Base-by-base conservation (phyloP, 2,888 invertebrate genomes). In the Ochlodes sylvanus region DNA sequence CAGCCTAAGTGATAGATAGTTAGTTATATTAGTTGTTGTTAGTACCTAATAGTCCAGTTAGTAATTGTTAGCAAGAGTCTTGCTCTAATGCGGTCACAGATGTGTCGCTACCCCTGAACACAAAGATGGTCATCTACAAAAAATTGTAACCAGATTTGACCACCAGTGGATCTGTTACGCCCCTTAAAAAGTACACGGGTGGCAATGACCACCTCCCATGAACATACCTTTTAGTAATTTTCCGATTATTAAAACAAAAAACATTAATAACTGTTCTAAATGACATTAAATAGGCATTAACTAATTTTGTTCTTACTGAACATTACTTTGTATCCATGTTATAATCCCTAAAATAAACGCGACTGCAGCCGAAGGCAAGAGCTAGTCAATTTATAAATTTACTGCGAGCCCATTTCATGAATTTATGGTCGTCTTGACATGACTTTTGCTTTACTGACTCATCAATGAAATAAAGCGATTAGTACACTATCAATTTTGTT, bases 391-490 rank as follows among this genome's bases (percentile, higher is more conserved):
- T 60, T 42, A 67, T 32, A 34, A 34, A 61, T 67, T 67, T 21
- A 54, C 54, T 54, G 54, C 19, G 17, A 19, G 42, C 17, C 27
- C 42, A 34, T 54, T 55, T 67, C 54, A 15, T 61, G 32, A 67
- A 61, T 67, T 67, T 67, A 67, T 67, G 44, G 38, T 1, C 38
- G 7, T 67, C 67, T 61, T 61, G 54, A 67, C 60, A 67, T 67
- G 60, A 67, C 61, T 61, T 67, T 67, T 66, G 66, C 58, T 60
- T 66, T 60, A 66, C 52, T 60, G 66, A 66, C 52, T 66, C 66
- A 60, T 50, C 21, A 52, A 2, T 14, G 21, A 27, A 27, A 52
- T 55, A 55, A 55, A 34, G 34, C 15, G 0, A 34, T 10, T 55
- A 34, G 15, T 55, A 15, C 34, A 34, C 52, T 27, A 50, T 38